Evolutionary conservation across 2,113 vertebrate species (phyloP).

Genomic region (Sinocyclocheilus rhinocerous): DNA sequence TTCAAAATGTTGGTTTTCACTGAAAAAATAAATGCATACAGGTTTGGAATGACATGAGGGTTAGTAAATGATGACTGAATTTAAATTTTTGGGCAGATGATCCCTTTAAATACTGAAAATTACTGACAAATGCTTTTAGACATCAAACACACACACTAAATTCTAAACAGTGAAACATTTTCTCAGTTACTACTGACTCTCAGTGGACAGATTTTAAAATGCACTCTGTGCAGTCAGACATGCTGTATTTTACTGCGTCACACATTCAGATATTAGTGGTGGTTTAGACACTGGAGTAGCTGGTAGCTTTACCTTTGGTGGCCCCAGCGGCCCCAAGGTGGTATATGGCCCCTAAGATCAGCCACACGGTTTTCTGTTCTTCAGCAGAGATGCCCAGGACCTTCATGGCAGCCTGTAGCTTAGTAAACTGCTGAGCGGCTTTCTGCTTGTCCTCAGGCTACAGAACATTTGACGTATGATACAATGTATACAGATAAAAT

Average conservation of each 20-base stretch:
- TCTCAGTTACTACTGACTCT: conserved; percentile 67
- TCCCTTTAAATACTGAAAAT: not conserved
- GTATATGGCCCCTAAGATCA: conserved; percentile 89
- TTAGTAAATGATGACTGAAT: not conserved
- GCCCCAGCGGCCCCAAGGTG: conserved; percentile 94
- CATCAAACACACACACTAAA: not conserved
- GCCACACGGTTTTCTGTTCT: conserved; percentile 87
- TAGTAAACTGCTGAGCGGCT: conserved; percentile 89
- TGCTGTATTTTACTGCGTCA: not conserved
- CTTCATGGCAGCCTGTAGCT: conserved; percentile 95
- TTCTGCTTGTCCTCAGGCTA: conserved; percentile 94
- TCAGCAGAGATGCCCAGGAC: conserved; percentile 87
- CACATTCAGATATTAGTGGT: not conserved
- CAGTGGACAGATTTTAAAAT: conserved; percentile 59
- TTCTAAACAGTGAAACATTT: not conserved
- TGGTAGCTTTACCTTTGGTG: conserved; percentile 83
- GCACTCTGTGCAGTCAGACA: not conserved
- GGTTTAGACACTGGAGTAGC: not conserved
- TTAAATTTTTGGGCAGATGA: not conserved
- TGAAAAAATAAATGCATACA: not conserved
- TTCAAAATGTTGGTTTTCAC: not conserved
- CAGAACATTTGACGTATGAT: not conserved
- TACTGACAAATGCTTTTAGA: not conserved
- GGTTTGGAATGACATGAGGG: not conserved
- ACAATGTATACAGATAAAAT: not conserved